Evolutionary conservation across 2,797 vertebrate species (phyloP), one percentile per base, ranked within the genome.

Genomic region (Alauda arvensis): DNA sequence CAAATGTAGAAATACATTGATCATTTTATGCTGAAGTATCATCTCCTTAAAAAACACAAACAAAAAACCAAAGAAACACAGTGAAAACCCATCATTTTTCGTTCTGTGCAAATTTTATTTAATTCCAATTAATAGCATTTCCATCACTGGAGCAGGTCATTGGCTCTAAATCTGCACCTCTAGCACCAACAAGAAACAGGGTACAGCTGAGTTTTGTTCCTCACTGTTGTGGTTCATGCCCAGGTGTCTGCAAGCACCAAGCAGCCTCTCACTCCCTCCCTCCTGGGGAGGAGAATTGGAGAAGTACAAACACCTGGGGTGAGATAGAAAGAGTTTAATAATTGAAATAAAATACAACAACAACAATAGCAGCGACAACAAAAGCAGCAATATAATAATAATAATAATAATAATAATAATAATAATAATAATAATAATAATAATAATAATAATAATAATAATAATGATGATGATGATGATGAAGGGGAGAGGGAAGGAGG

Each of bases 51-150:
- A 70, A 72, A 53, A n/a, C n/a, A n/a, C n/a, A n/a, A n/a, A n/a
- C n/a, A 29, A 23, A 3, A 9, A 55, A 17, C 3, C 31, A 33
- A 83, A 61, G 14, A 59, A 80, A 43, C 4, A 18, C 5, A 10
- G 2, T 28, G 70, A 59, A 88, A 43, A 0, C 0, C 1, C 1
- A 17, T 2, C 1, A 5, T 29, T 77, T 83, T 72, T 72, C 31
- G 2, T 62, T 75, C 37, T n/a, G 10, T 65, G 7, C 2, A 29
- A 62, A 37, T 56, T 82, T 53, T 31, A 66, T 67, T 69, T 65
- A 34, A n/a, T 61, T 61, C 18, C 25, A 77, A 1, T 4, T 71
- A 65, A 42, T 51, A 19, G 11, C 4, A 48, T 48, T 90, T 72
- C 40, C 59, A 16, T 11, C 31, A 29, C 33, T 51, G 17, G 17